Base-by-base conservation (phyloP, 2,113 vertebrate species). In the Scartelaos histophorus region DNA sequence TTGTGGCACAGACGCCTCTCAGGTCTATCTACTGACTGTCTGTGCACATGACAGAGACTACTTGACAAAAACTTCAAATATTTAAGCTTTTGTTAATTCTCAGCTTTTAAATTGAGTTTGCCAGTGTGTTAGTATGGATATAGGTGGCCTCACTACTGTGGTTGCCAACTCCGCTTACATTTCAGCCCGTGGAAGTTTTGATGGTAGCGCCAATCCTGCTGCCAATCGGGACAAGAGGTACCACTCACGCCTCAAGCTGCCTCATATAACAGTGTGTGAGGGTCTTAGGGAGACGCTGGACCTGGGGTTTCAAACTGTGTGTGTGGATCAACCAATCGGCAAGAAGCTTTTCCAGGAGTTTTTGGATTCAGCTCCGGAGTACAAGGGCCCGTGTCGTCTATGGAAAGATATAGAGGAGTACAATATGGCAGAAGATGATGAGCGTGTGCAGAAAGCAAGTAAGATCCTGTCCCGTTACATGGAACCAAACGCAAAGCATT, bases 91-190 rank as follows among this genome's bases (percentile, higher is more conserved):
- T 6, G 25, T 62, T 19, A 17, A 10, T 49, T 60, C 12, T 38
- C 43, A 11, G 13, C 21, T 13, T 22, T 1, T 24, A 13, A 3
- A 12, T 15, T 58, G 56, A 25, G 13, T 54, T 46, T 66, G 35
- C n/a, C n/a, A 56, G 68, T 34, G 35, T 3, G 43, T 74, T 72
- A 34, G 34, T 79, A 94, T 94, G 93, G 93, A 94, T 82, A 90
- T 93, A 7, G 92, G 94, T 24, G 90, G 90, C 67, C 79, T 93
- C 64, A 88, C 92, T 0, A 94, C 93, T 13, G 90, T 94, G 82
- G 91, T 94, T 65, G 93, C 94, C 71, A 94, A 94, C 76, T 94
- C 93, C 2, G 92, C 93, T 24, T 94, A 94, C 82, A 94, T 94
- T 76, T 93, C 91, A 0, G 93, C 93, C n/a, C 90, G 93, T 0